Base-by-base conservation (phyloP, 2,797 vertebrate species). In the Eutrigla gurnardus region DNA sequence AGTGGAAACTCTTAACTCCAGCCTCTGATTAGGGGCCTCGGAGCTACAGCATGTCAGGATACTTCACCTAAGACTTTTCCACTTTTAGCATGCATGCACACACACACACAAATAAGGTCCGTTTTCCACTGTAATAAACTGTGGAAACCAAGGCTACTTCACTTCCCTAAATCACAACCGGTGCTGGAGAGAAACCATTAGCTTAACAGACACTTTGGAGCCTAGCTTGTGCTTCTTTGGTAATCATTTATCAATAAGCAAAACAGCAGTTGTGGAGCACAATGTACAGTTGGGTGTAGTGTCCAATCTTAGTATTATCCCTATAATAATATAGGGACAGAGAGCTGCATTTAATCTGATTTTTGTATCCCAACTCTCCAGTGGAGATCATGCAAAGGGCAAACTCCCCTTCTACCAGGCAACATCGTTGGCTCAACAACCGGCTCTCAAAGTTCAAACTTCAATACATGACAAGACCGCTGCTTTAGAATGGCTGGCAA, bases 1-100 rank as follows among this genome's bases (percentile, higher is more conserved):
- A 78, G 62, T 87, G 82, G 86, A 91, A 88, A 88, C 39, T 77
- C 62, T 65, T 2, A 59, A 76, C 66, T 50, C 50, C 73, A 62
- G 63, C 32, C 43, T 55, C 55, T 83, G 42, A 78, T 90, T 82
- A 82, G 70, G 49, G 46, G 63, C 72, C 73, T 78, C 73, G 33
- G 39, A 82, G 70, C 42, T 58, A 2, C 70, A 80, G 68, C 68
- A 33, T 68, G 65, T 72, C 79, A 73, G 67, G 66, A 74, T 79
- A 73, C 64, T 73, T 82, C 54, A 85, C 65, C 68, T 13, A 9
- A 70, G 45, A 75, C 47, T 79, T 84, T 89, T 86, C 78, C 82
- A 83, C 70, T 78, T 61, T n/a, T 46, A 55, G 63, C 50, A 13
- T 39, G 45, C 57, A 11, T 32, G 32, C 39, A 52, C 50, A 32